These are phyloP conservation scores for Latrodectus elegans DNA, from an alignment of 2,888 invertebrate species.

Conservation along the genomic window DNA sequence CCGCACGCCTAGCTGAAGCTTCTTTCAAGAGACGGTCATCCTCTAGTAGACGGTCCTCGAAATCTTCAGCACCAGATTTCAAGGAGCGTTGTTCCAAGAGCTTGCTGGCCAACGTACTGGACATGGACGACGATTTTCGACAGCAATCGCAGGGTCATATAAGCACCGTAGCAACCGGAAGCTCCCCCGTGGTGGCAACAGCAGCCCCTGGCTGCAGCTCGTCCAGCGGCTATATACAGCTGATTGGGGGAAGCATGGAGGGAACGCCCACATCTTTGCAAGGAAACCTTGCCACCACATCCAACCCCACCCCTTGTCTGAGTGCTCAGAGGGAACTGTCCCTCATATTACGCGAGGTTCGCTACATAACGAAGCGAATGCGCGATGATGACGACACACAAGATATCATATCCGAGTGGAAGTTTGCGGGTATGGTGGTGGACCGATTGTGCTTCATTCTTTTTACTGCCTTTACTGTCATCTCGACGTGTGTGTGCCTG, in stretches of 20 bases:
- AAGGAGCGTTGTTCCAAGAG: slow-evolving; percentile 93
- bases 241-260: slow-evolving; percentile 78
- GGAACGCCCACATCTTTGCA: slow-evolving; percentile 36
- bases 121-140: slow-evolving; percentile 95
- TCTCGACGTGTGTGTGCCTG: slow-evolving; percentile 92
- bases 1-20: slow-evolving; percentile 73
- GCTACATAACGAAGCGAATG: slow-evolving; percentile 94
- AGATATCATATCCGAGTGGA: slow-evolving; percentile 96
- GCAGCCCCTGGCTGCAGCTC: slow-evolving; percentile 13
- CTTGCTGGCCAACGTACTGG: slow-evolving; percentile 94
- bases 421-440: slow-evolving; percentile 98
- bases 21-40: slow-evolving; percentile 6
- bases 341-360: slow-evolving; percentile 94
- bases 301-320: slow-evolving; percentile 45
- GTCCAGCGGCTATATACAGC: slow-evolving; percentile 75
- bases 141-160: slow-evolving; percentile 35
- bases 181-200: background rate
- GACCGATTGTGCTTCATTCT: slow-evolving; percentile 97
- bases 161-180: slow-evolving; percentile 35
- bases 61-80: slow-evolving; percentile 86
- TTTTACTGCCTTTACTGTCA: slow-evolving; percentile 93
- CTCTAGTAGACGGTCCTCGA: slow-evolving; percentile 76
- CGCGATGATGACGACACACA: slow-evolving; percentile 95
- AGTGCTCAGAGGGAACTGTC: slow-evolving; percentile 84
- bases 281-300: slow-evolving; percentile 76